Evolutionary conservation across 92 coral and sea anemone species (phyloP), one percentile per base, ranked within the genome.

Genomic region (Parazoanthus darwini): DNA sequence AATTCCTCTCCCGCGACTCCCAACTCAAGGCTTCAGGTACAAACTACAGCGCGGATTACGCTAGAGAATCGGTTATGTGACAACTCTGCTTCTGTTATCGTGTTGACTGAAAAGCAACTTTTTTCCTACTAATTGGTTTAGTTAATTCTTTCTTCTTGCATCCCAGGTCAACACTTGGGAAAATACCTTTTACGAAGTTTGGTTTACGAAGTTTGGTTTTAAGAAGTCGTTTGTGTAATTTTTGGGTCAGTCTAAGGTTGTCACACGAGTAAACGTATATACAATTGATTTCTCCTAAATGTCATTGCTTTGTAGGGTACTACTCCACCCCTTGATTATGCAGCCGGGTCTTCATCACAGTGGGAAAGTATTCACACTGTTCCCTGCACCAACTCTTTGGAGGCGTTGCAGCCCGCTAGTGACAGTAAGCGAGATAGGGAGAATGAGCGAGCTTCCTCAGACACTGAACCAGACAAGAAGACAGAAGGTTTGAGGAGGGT

Each of bases 361-460:
- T 92, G 94, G 94, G 82, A 89, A 73, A 92, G 88, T 11, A 92
- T 92, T 86, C 85, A 89, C 29, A 92, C 92, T 36, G 94, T 92
- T 2, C 94, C 94, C 10, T 92, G 94, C 51, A 92, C 94, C 44
- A 92, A 89, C 88, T 66, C 87, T 46, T 37, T 84, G n/a, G 54
- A 72, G 16, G 56, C 87, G 25, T 14, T 70, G 33, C 80, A 77
- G 54, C 38, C 90, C 38, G 68, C 71, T 11, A 54, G 35, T 71
- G 33, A 36, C 63, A 54, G 73, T 76, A 26, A 25, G 48, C 74
- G 11, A 38, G 73, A 56, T 15, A 85, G 71, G n/a, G 88, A 85
- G 48, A 75, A 2, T n/a, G 86, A 92, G 18, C 71, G 54, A 35
- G 79, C 42, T 43, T 23, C 89, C 46, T 77, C 85, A 6, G 87